A percentile compares a stretch with the other conserved stretches of the same genome.
Evolutionary conservation across 2,113 vertebrate genomes (phyloP).

Genomic region (Oryzias melastigma): DNA sequence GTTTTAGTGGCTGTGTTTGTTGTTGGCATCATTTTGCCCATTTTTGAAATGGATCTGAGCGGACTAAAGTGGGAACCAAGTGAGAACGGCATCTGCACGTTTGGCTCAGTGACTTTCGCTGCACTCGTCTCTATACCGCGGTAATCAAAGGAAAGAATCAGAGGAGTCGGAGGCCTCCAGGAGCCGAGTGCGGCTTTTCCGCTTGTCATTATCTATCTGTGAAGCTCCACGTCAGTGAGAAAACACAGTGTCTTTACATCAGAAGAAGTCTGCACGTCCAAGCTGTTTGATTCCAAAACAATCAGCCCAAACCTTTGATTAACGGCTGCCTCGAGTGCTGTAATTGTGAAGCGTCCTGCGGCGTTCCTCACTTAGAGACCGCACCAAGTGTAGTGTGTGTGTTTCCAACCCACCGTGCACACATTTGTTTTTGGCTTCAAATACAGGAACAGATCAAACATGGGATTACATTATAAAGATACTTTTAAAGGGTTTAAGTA

Average conservation of each 20-base stretch:
- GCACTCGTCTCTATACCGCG: not conserved
- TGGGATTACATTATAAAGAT: not conserved
- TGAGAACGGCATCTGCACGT: too few relatives aligned
- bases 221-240: constrained; percentile 13
- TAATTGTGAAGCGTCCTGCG: constrained; percentile 41
- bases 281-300: constrained; percentile 58
- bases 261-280: constrained; percentile 17
- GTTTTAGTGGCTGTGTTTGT: too few relatives aligned
- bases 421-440: not conserved
- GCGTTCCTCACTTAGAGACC: constrained; percentile 26
- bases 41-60: too few relatives aligned
- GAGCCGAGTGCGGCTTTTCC: constrained; percentile 1
- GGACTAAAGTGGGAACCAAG: too few relatives aligned
- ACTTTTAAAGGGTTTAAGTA: not conserved
- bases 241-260: constrained; percentile 42
- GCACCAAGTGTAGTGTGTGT: not conserved
- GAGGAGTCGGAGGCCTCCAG: constrained; percentile 18
- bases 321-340: constrained; percentile 35
- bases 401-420: not conserved
- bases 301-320: constrained; percentile 60
- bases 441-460: not conserved
- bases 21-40: too few relatives aligned
- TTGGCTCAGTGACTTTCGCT: too few relatives aligned
- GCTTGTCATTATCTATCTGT: constrained; percentile 41
- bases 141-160: constrained; percentile 50